Evolutionary conservation across 2,888 invertebrate genomes (phyloP).

Genomic region (Chymomyza caudatula): DNA sequence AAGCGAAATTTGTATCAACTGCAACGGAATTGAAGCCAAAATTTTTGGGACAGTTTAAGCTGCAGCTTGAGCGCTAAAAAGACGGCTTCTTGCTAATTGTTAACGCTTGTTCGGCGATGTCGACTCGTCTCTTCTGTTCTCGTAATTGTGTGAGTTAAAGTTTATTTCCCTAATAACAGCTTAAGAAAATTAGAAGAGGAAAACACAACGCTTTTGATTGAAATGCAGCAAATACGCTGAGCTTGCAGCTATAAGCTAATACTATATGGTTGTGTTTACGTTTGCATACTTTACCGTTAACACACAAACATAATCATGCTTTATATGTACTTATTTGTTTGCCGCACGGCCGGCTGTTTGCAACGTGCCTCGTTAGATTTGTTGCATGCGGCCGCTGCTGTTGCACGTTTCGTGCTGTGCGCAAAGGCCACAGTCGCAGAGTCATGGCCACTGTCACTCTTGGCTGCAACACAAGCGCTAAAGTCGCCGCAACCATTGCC

Average conservation of each 20-base stretch:
- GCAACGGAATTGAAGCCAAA: neutral
- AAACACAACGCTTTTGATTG: too few species aligned
- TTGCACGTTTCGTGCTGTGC: slow-evolving; percentile 11
- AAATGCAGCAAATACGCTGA: neutral
- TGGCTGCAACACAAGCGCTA: too few species aligned
- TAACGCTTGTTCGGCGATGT: too few species aligned
- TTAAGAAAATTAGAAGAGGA: too few species aligned
- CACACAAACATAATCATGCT: slow-evolving; percentile 3
- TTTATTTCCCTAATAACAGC: too few species aligned
- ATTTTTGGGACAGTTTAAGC: too few species aligned
- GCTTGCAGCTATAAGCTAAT: neutral
- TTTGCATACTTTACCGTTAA: slow-evolving; percentile 62
- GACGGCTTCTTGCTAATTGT: too few species aligned
- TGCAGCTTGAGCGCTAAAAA: too few species aligned
- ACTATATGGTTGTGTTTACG: neutral
- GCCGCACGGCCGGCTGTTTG: slow-evolving; percentile 58
- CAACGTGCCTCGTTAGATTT: slow-evolving; percentile 58
- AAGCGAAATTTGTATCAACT: neutral
- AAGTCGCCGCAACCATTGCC: neutral
- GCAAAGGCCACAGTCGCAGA: neutral
- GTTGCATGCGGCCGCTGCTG: slow-evolving; percentile 22
- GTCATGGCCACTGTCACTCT: slow-evolving; percentile 6
- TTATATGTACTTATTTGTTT: slow-evolving; percentile 29
- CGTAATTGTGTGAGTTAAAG: too few species aligned
- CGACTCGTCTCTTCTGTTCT: too few species aligned